A percentile compares a stretch with the other conserved stretches of the same genome.
Conservation (phyloP, 1,140 invertebrate species). For the Microplitis mediator region DNA sequence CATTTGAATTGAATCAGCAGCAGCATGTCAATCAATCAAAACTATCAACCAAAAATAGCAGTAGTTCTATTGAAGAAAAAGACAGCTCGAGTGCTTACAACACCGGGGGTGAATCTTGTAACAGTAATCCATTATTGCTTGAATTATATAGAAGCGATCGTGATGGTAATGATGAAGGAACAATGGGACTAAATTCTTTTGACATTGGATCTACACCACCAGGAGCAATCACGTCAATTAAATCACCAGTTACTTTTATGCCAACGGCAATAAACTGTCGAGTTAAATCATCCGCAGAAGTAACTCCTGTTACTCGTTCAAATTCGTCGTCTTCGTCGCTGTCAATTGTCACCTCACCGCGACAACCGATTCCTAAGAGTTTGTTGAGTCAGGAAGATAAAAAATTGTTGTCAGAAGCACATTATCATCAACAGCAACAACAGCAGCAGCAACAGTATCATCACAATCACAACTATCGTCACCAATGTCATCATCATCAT, state of each 20-base stretch:
- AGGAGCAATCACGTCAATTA: slow-evolving; percentile 38
- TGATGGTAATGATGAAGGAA: slow-evolving; percentile 58
- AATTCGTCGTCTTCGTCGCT: slow-evolving; percentile 30
- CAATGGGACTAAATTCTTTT: slow-evolving; percentile 58
- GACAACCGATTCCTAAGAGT: not conserved
- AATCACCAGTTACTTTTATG: not conserved
- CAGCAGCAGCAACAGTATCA: slow-evolving; percentile 32
- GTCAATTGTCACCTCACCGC: not conserved
- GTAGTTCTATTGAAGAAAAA: slow-evolving; percentile 66
- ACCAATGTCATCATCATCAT: slow-evolving; percentile 29
- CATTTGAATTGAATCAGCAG: slow-evolving; percentile 21
- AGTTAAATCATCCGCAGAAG: slow-evolving; percentile 32
- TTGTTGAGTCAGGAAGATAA: not conserved
- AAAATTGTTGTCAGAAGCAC: not conserved
- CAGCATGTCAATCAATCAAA: slow-evolving; percentile 53
- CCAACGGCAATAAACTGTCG: slow-evolving; percentile 30
- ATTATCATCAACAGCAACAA: slow-evolving; percentile 23
- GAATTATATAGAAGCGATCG: slow-evolving; percentile 64
- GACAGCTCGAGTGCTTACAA: slow-evolving; percentile 79
- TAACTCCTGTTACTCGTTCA: slow-evolving; percentile 25
- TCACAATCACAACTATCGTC: slow-evolving; percentile 10
- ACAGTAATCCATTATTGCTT: slow-evolving; percentile 72
- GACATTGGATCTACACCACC: slow-evolving; percentile 7
- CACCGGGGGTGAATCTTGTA: slow-evolving; percentile 73
- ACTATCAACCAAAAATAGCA: slow-evolving; percentile 56